Evolutionary conservation across 2,113 vertebrate genomes (phyloP).

Genomic region (Lepisosteus osseus): DNA sequence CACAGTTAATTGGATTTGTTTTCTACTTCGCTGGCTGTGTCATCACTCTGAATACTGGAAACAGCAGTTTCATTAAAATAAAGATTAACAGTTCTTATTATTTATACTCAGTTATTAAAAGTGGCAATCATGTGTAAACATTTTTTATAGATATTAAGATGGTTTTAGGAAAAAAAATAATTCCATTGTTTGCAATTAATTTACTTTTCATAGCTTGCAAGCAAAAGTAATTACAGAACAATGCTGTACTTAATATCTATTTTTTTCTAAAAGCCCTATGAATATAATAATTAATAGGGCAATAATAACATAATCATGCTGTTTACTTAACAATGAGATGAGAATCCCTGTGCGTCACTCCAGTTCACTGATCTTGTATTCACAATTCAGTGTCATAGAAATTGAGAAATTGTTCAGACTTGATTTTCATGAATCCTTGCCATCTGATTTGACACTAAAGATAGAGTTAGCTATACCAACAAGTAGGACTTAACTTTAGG

Average conservation of each 20-base stretch:
- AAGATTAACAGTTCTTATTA: slow-evolving; percentile 40
- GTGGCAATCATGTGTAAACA: slow-evolving; percentile 24
- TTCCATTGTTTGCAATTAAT: slow-evolving; percentile 27
- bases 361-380: too few relatives aligned
- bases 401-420: too few relatives aligned
- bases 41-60: slow-evolving; percentile 28
- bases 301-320: too few relatives aligned
- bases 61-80: slow-evolving; percentile 39
- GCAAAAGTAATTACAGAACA: slow-evolving; percentile 13
- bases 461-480: too few relatives aligned
- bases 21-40: slow-evolving; percentile 30
- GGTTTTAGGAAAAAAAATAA: slow-evolving; percentile 19
- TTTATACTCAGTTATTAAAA: slow-evolving; percentile 27
- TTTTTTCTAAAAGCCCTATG: not conserved
- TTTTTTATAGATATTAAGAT: slow-evolving; percentile 28
- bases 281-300: not conserved
- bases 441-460: too few relatives aligned
- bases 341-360: too few relatives aligned
- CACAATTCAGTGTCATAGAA: too few relatives aligned
- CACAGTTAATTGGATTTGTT: slow-evolving; percentile 39
- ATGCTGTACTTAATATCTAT: not conserved
- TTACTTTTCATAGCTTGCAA: slow-evolving; percentile 15
- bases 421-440: too few relatives aligned
- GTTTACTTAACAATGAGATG: too few relatives aligned
- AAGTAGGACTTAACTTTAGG: too few relatives aligned